A percentile compares a stretch with the other conserved stretches of the same genome.
Evolutionary conservation across 2,888 invertebrate species (phyloP).

Genomic region (Mamestra brassicae): DNA sequence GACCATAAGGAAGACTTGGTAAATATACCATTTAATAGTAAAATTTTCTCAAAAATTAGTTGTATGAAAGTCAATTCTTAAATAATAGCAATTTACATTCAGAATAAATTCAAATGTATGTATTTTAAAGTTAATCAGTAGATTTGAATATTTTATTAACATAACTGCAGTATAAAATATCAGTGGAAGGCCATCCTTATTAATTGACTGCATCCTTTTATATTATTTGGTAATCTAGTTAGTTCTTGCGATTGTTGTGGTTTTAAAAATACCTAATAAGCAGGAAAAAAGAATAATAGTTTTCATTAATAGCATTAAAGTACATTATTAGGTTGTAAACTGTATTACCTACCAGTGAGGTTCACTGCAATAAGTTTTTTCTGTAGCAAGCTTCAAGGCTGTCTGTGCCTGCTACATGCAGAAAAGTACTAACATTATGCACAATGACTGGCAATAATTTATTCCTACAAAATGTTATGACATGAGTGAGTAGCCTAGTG

Average conservation of each 20-base stretch:
- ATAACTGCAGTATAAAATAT: conserved; percentile 11
- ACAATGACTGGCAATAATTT: neutral
- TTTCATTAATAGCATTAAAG: neutral
- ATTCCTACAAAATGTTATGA: neutral
- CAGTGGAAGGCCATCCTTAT: conserved; percentile 11
- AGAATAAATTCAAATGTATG: neutral
- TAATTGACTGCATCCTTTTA: conserved; percentile 8
- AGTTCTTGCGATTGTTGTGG: neutral
- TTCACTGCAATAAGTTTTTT: neutral
- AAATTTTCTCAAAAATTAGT: neutral
- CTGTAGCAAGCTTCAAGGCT: neutral
- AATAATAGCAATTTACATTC: neutral
- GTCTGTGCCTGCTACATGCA: neutral
- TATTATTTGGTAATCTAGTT: conserved; percentile 6
- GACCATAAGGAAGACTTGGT: conserved; percentile 90
- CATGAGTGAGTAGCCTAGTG: neutral
- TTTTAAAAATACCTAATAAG: neutral
- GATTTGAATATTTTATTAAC: neutral
- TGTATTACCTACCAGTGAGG: neutral
- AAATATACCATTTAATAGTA: conserved; percentile 64
- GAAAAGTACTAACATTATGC: neutral
- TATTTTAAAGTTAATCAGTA: neutral
- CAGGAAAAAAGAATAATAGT: conserved; percentile 2
- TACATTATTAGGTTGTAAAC: neutral
- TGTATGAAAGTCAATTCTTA: neutral